These are phyloP conservation scores for Pardalotus punctatus DNA, from an alignment of 2,113 vertebrate genomes.

Conservation along the genomic window DNA sequence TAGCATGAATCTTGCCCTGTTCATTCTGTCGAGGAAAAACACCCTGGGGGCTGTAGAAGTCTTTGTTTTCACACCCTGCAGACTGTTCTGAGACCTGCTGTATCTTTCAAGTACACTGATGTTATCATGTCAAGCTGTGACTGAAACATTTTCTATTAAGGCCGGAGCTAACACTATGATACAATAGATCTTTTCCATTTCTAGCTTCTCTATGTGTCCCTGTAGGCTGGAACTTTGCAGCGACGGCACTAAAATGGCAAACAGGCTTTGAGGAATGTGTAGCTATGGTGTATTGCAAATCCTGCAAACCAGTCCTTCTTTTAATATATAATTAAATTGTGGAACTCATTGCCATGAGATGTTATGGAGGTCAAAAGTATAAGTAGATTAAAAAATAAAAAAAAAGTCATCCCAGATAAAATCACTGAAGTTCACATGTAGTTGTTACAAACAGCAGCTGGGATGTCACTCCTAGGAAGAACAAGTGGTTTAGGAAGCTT, in stretches of 20 bases:
- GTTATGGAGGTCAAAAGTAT: background rate
- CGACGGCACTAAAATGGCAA: background rate
- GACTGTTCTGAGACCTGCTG: slow-evolving; percentile 40
- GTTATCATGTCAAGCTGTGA: slow-evolving; percentile 58
- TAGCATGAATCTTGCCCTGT: background rate
- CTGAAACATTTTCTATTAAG: slow-evolving; percentile 55
- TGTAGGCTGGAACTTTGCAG: background rate
- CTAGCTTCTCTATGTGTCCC: background rate
- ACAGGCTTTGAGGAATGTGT: background rate
- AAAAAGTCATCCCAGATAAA: background rate
- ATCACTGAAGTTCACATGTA: background rate
- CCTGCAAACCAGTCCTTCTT: background rate
- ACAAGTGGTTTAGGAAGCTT: background rate
- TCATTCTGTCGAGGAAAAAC: background rate
- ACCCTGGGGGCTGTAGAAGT: background rate
- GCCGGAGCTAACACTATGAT: background rate
- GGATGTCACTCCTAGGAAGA: background rate
- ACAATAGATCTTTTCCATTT: background rate
- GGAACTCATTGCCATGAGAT: background rate
- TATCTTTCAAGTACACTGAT: slow-evolving; percentile 29
- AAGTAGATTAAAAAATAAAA: background rate
- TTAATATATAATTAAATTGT: background rate
- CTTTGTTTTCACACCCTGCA: slow-evolving; percentile 52
- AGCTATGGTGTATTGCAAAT: background rate
- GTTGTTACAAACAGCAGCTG: background rate